These are phyloP conservation scores for Pyrochroa serraticornis DNA, from an alignment of 2,888 invertebrate genomes.

Conservation along the genomic window DNA sequence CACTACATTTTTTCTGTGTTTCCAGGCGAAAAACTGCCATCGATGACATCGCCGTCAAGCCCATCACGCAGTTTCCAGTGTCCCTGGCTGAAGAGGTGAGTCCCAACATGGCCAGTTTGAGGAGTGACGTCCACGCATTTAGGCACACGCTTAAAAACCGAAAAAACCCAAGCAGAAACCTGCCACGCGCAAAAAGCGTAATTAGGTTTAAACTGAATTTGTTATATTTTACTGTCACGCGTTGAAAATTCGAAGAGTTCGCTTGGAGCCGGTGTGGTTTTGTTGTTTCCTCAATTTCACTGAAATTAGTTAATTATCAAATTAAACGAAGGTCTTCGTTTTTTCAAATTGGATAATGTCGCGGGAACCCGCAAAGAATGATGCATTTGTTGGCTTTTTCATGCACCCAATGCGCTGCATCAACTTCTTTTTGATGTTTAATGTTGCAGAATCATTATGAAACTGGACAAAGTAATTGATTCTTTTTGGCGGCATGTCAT, in stretches of 20 bases:
- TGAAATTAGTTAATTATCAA: constrained; percentile 46
- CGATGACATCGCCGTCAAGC: constrained; percentile 88
- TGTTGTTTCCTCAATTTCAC: constrained; percentile 39
- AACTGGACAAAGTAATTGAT: constrained; percentile 28
- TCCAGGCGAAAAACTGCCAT: constrained; percentile 73
- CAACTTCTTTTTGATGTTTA: constrained; percentile 31
- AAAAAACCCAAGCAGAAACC: no score
- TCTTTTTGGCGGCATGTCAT: constrained; percentile 37
- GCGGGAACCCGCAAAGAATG: background rate
- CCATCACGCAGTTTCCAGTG: constrained; percentile 84
- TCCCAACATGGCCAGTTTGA: constrained; percentile 22
- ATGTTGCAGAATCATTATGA: constrained; percentile 29
- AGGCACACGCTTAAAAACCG: no score
- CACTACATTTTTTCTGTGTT: constrained; percentile 37
- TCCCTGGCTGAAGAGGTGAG: constrained; percentile 84
- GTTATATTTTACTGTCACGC: background rate
- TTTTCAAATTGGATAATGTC: background rate
- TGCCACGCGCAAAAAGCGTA: background rate
- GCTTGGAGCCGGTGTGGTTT: constrained; percentile 36
- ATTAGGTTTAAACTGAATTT: background rate
- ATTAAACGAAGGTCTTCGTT: constrained; percentile 30
- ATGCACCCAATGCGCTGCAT: constrained; percentile 26
- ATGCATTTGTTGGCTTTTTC: constrained; percentile 30
- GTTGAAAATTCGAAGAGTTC: no score
- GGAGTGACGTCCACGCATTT: background rate